Evolutionary conservation across 2,113 vertebrate genomes (phyloP).

Genomic region (Paedocypris sp.): DNA sequence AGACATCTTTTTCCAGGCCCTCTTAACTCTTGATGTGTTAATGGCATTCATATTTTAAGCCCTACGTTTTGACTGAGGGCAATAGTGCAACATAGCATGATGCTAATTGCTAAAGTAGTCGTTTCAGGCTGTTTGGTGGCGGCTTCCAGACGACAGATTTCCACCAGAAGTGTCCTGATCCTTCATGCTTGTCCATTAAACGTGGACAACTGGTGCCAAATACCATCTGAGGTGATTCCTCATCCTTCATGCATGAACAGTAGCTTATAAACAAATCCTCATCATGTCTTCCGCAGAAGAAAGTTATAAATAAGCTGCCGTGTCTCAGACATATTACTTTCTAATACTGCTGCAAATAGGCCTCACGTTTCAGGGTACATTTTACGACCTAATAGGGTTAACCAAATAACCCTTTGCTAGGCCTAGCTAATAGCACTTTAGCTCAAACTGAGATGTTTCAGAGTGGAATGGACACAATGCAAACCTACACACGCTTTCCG

Average conservation of each 20-base stretch:
- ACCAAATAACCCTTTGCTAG: constrained; percentile 37
- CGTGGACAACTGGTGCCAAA: constrained; percentile 53
- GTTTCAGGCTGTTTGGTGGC: too few species aligned
- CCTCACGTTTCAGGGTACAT: constrained; percentile 50
- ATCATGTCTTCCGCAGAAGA: constrained; percentile 11
- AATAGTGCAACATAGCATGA: too few species aligned
- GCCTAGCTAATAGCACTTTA: constrained; percentile 24
- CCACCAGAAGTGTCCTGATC: too few species aligned
- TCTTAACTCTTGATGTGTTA: not conserved
- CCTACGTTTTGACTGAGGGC: too few species aligned
- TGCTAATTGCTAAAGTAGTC: too few species aligned
- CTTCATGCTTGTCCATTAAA: constrained; percentile 40
- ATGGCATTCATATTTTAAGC: too few species aligned
- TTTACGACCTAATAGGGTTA: constrained; percentile 52
- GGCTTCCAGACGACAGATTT: too few species aligned
- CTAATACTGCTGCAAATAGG: constrained; percentile 20
- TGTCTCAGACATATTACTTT: constrained; percentile 18
- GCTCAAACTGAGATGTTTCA: constrained; percentile 27
- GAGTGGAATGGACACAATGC: not conserved
- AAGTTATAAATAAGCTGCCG: constrained; percentile 27
- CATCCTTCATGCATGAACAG: constrained; percentile 31
- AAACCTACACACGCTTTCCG: not conserved
- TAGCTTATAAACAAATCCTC: constrained; percentile 25
- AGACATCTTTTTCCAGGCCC: not conserved
- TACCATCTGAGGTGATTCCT: constrained; percentile 45